phyloP scores from a whole-genome alignment of 1,140 invertebrate species.

The Manduca sexta region DNA sequence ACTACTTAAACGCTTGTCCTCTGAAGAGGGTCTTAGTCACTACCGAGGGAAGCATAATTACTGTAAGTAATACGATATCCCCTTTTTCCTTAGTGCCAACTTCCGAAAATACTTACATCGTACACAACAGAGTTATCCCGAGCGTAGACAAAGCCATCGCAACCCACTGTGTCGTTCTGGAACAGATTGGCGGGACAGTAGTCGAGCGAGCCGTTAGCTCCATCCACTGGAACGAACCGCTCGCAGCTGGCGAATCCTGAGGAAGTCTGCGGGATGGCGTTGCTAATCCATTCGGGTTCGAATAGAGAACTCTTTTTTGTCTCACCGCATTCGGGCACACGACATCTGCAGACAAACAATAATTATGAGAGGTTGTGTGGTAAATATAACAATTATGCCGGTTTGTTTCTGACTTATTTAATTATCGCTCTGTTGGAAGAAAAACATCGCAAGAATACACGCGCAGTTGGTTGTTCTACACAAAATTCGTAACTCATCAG shows the following conservation, averaged over 20 bases:
- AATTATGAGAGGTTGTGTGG: too few relatives aligned
- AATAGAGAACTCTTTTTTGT: constrained; percentile 17
- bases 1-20: too few relatives aligned
- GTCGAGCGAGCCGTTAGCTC: constrained; percentile 22
- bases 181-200: constrained; percentile 38
- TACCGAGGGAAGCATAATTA: too few relatives aligned
- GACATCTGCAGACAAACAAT: constrained; percentile 39
- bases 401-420: too few relatives aligned
- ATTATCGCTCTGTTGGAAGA: too few relatives aligned
- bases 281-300: constrained; percentile 38
- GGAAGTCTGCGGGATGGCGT: constrained; percentile 21
- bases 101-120: constrained; percentile 40
- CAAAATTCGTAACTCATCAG: too few relatives aligned
- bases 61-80: too few relatives aligned
- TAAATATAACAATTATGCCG: too few relatives aligned
- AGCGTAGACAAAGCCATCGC: constrained; percentile 46
- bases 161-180: constrained; percentile 21
- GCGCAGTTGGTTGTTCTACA: too few relatives aligned
- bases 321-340: constrained; percentile 55
- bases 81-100: too few relatives aligned
- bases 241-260: constrained; percentile 30
- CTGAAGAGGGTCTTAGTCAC: too few relatives aligned
- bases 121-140: constrained; percentile 53
- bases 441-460: too few relatives aligned
- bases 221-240: constrained; percentile 23